Evolutionary conservation across 1,140 invertebrate genomes (phyloP), one percentile per base, ranked within the genome.

Genomic region (Vanessa atalanta): DNA sequence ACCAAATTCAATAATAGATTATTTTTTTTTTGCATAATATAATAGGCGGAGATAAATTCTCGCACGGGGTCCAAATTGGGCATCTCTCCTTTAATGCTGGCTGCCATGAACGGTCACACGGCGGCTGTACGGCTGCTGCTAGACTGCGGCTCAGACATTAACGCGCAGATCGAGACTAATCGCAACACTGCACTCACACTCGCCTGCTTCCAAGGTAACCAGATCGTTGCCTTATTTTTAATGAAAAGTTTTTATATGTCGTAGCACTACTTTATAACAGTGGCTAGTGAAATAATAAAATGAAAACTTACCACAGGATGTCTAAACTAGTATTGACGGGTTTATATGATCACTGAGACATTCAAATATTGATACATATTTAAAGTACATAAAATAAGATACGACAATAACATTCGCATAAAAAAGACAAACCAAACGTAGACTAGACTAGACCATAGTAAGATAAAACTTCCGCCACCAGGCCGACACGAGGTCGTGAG

Each of bases 81-180:
- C 63, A 99, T 99, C 82, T 99, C 99, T 0, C 99, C 99, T 4
- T 94, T 99, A 23, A 99, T 99, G 99, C 93, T 99, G 79, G 99
- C 99, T 23, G 98, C 99, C 9, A 99, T 99, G 99, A 99, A 99
- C 95, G 99, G 99, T 0, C 99, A 99, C 93, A 98, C 98, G 93
- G 96, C 96, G 69, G 97, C 97, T 65, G 97, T 97, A 14, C 96
- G 97, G 84, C 93, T 99, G 64, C 94, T 99, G 16, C 93, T 99
- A 65, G 99, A 99, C 89, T 98, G 98, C 96, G 99, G 99, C 69
- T 99, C 98, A 88, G 99, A 99, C 91, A 99, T 99, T 75, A 99
- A 99, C 94, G 99, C 99, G 67, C 98, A 99, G 94, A 99, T 99
- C 83, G 99, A 99, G 93, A 99, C 99, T 4, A 99, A 99, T 93